These are phyloP conservation scores for Deroptyus accipitrinus DNA, from an alignment of 2,113 vertebrate genomes.

Conservation along the genomic window DNA sequence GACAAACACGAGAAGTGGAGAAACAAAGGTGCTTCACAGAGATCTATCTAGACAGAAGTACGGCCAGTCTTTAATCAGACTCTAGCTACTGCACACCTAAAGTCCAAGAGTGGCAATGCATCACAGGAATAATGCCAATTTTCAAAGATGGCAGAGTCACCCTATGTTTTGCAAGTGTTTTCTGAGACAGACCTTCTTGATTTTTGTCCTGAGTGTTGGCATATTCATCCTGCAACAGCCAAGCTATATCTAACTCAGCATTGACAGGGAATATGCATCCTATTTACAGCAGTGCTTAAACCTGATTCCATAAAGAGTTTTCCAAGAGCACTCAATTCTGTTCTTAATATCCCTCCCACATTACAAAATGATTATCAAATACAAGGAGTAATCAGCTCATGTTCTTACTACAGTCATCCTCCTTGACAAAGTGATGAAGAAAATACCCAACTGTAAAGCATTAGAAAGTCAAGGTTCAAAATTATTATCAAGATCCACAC, in stretches of 20 bases:
- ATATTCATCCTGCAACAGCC: neutral
- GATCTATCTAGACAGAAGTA: neutral
- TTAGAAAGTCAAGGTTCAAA: constrained; percentile 43
- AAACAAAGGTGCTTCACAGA: neutral
- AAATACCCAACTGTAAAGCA: neutral
- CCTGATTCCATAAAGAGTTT: constrained; percentile 14
- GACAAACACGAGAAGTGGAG: neutral
- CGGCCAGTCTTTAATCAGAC: neutral
- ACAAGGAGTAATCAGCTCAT: constrained; percentile 35
- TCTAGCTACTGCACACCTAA: neutral
- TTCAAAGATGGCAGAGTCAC: neutral
- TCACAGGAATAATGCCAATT: neutral
- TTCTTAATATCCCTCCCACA: constrained; percentile 35
- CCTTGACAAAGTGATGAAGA: neutral
- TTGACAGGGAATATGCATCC: neutral
- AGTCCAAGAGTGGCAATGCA: neutral
- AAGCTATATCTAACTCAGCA: neutral
- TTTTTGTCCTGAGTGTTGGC: neutral
- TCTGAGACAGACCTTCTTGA: neutral
- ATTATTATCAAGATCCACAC: neutral
- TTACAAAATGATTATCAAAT: constrained; percentile 28
- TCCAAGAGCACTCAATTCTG: neutral
- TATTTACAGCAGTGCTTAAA: neutral
- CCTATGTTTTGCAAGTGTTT: neutral
- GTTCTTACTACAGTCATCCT: constrained; percentile 16